These are phyloP conservation scores for Pecten maximus DNA, from an alignment of 2,888 invertebrate genomes.

Conservation along the genomic window DNA sequence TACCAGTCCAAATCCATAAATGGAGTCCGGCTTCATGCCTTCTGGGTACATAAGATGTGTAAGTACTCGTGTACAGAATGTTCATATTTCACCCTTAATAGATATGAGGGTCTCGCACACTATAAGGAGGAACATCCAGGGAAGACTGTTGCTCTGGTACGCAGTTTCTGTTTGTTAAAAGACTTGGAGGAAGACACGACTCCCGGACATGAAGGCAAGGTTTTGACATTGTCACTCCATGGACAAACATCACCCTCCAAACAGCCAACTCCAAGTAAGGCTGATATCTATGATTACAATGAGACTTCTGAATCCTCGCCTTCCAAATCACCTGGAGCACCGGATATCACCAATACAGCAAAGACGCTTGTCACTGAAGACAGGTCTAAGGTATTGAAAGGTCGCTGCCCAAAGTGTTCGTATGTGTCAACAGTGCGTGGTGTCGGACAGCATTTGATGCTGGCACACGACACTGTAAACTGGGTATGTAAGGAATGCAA, in stretches of 20 bases:
- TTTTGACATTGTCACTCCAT: not conserved
- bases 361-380: not conserved
- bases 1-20: slow-evolving; percentile 37
- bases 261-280: not conserved
- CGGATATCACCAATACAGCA: not conserved
- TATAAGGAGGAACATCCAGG: slow-evolving; percentile 44
- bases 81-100: slow-evolving; percentile 45
- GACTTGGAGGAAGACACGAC: not conserved
- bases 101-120: slow-evolving; percentile 42
- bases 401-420: slow-evolving; percentile 4
- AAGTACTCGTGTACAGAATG: slow-evolving; percentile 60
- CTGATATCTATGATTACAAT: not conserved
- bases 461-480: slow-evolving; percentile 36
- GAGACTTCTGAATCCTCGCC: not conserved
- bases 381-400: not conserved
- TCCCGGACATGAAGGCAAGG: not conserved
- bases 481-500: slow-evolving; percentile 41
- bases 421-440: slow-evolving; percentile 36
- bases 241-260: not conserved
- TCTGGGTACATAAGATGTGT: slow-evolving; percentile 48
- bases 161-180: slow-evolving; percentile 35
- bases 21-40: slow-evolving; percentile 46
- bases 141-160: slow-evolving; percentile 34
- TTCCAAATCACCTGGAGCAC: slow-evolving; percentile 20
- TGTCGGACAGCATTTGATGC: slow-evolving; percentile 41